Evolutionary conservation across 2,888 invertebrate species (phyloP).

Genomic region (Pterobdella sp.): DNA sequence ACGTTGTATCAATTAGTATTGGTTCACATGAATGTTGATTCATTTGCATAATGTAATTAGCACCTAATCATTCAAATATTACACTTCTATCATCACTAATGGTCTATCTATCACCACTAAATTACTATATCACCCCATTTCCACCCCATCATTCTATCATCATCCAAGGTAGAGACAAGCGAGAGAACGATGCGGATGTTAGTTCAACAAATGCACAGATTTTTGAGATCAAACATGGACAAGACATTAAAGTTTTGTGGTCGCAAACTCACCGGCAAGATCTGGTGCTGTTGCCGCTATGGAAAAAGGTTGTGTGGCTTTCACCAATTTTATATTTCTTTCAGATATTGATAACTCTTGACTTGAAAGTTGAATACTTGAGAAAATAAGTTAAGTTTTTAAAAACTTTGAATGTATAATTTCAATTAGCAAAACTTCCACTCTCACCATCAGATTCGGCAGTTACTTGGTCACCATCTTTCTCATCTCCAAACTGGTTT

Average conservation of each 20-base stretch:
- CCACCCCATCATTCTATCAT: too few relatives aligned
- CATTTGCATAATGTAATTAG: too few relatives aligned
- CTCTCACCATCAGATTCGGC: conserved; percentile 30
- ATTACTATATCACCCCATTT: too few relatives aligned
- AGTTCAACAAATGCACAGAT: conserved; percentile 34
- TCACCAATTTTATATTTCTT: too few relatives aligned
- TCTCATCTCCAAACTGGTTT: conserved; percentile 34
- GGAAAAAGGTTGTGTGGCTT: conserved; percentile 13
- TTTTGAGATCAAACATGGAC: conserved; percentile 22
- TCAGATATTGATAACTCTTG: neutral
- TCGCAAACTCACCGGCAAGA: neutral
- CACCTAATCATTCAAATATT: too few relatives aligned
- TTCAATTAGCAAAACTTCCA: too few relatives aligned
- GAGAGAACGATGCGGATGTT: conserved; percentile 32
- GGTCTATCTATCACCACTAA: too few relatives aligned
- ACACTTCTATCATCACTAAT: too few relatives aligned
- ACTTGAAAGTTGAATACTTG: neutral
- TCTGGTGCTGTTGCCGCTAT: neutral
- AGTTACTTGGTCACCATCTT: conserved; percentile 36
- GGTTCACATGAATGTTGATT: too few relatives aligned
- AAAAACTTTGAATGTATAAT: too few relatives aligned
- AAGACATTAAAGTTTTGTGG: neutral
- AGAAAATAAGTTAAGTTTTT: too few relatives aligned
- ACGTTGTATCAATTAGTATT: too few relatives aligned
- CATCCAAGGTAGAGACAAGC: conserved; percentile 23